These are phyloP conservation scores for Mugil cephalus DNA, from an alignment of 2,113 vertebrate species.

Conservation along the genomic window DNA sequence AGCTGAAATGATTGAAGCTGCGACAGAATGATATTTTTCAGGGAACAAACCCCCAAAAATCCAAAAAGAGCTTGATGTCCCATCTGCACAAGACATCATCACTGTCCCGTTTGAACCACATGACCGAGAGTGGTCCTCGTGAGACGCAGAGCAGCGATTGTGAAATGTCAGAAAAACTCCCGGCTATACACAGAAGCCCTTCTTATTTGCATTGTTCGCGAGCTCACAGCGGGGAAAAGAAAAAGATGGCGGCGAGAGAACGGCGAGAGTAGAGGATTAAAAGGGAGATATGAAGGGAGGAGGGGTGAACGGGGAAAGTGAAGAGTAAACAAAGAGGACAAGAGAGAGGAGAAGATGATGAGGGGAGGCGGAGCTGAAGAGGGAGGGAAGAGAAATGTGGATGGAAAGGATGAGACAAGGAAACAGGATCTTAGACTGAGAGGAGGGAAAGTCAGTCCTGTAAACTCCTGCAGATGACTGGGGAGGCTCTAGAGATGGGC, in stretches of 20 bases:
- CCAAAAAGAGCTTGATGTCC: slow-evolving; percentile 7
- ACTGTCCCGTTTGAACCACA: slow-evolving; percentile 15
- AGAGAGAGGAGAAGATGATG: slow-evolving; percentile 39
- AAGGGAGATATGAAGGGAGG: slow-evolving; percentile 15
- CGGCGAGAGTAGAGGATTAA: background rate
- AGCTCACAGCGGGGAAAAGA: slow-evolving; percentile 11
- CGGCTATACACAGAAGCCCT: slow-evolving; percentile 4
- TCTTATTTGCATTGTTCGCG: slow-evolving; percentile 25
- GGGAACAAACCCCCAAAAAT: slow-evolving; percentile 1
- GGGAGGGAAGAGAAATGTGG: slow-evolving; percentile 52
- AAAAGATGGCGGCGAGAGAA: slow-evolving; percentile 7
- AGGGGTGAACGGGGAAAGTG: slow-evolving; percentile 10
- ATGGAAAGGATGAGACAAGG: slow-evolving; percentile 62
- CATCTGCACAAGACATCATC: background rate
- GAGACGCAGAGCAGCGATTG: slow-evolving; percentile 29
- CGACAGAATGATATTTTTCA: too few species aligned
- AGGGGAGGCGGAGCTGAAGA: slow-evolving; percentile 44
- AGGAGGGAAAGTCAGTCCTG: slow-evolving; percentile 41
- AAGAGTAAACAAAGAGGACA: slow-evolving; percentile 50
- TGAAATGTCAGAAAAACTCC: slow-evolving; percentile 40
- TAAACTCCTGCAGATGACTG: slow-evolving; percentile 57
- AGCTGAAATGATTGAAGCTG: background rate
- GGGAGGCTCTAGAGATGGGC: slow-evolving; percentile 58
- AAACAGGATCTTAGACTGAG: slow-evolving; percentile 50
- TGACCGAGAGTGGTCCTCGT: background rate